Percentiles rank a stretch among this genome's conserved stretches.
phyloP scores from a whole-genome alignment of 2,888 invertebrate species.

The Eupeodes luniger region DNA sequence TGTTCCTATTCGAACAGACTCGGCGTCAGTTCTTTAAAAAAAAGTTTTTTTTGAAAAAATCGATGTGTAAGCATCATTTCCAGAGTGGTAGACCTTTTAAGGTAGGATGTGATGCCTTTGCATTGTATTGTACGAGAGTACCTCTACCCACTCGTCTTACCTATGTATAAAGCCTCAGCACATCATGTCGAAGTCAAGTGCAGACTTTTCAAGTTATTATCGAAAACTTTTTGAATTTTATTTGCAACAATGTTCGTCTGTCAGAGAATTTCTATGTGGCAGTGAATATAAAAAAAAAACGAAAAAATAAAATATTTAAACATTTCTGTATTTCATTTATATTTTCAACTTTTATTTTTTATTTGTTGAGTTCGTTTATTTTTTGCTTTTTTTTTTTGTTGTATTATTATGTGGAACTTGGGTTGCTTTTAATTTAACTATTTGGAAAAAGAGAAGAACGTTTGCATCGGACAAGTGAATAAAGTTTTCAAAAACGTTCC shows the following conservation, averaged over 20 bases:
- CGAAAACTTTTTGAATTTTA: constrained; percentile 53
- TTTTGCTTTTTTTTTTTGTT: not conserved
- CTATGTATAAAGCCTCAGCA: constrained; percentile 13
- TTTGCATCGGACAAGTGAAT: not conserved
- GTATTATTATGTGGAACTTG: not conserved
- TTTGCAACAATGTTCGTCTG: constrained; percentile 35
- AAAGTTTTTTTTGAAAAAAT: constrained; percentile 12
- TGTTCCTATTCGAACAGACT: no score
- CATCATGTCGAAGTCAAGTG: constrained; percentile 49
- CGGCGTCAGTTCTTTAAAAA: not conserved
- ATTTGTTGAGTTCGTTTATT: not conserved
- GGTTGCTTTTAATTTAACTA: not conserved
- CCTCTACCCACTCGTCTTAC: no score
- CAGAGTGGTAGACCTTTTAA: constrained; percentile 6
- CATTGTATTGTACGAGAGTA: not conserved
- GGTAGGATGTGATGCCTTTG: not conserved
- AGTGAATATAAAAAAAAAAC: not conserved
- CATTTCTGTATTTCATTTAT: constrained; percentile 3
- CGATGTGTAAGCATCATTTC: not conserved
- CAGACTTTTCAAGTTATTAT: constrained; percentile 59
- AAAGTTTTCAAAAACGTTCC: constrained; percentile 5
- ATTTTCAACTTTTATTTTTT: not conserved
- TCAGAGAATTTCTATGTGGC: constrained; percentile 25
- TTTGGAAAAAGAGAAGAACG: not conserved
- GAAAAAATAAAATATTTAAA: not conserved